Evolutionary conservation across 2,113 vertebrate species (phyloP).

Genomic region (Perognathus longimembris): DNA sequence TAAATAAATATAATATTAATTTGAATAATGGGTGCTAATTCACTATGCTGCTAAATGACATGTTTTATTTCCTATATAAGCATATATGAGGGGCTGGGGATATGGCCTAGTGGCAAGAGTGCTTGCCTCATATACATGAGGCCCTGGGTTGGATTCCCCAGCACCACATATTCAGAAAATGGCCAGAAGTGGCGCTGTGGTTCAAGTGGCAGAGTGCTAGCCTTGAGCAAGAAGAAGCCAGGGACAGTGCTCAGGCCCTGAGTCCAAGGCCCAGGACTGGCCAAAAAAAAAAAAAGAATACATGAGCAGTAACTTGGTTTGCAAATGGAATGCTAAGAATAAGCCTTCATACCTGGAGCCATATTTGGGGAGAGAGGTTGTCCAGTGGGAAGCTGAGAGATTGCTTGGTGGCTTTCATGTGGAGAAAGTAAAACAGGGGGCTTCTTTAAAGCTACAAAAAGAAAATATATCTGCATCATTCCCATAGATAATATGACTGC

Average conservation of each 20-base stretch:
- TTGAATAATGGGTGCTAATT: slow-evolving; percentile 45
- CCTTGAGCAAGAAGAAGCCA: too few relatives aligned
- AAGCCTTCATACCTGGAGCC: slow-evolving; percentile 84
- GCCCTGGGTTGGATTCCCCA: too few relatives aligned
- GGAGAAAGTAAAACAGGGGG: slow-evolving; percentile 83
- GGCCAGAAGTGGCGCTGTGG: too few relatives aligned
- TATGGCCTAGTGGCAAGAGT: too few relatives aligned
- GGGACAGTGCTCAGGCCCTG: too few relatives aligned
- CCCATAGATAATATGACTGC: background rate
- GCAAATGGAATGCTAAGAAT: slow-evolving; percentile 52
- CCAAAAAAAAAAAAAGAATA: background rate
- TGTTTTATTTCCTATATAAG: background rate
- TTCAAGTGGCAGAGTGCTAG: too few relatives aligned
- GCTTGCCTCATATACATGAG: too few relatives aligned
- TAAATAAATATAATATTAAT: slow-evolving; percentile 15
- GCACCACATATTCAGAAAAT: too few relatives aligned
- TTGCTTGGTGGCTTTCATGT: slow-evolving; percentile 77
- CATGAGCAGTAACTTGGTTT: background rate
- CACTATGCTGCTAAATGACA: slow-evolving; percentile 14
- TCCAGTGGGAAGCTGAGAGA: slow-evolving; percentile 78
- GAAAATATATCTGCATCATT: slow-evolving; percentile 63
- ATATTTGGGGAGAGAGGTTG: slow-evolving; percentile 83
- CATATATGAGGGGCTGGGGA: background rate
- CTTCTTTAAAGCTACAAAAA: slow-evolving; percentile 86
- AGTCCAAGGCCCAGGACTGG: too few relatives aligned